A percentile compares a stretch with the other conserved stretches of the same genome.
Conservation (phyloP, 2,888 invertebrate species). For the Pelosia muscerda region DNA sequence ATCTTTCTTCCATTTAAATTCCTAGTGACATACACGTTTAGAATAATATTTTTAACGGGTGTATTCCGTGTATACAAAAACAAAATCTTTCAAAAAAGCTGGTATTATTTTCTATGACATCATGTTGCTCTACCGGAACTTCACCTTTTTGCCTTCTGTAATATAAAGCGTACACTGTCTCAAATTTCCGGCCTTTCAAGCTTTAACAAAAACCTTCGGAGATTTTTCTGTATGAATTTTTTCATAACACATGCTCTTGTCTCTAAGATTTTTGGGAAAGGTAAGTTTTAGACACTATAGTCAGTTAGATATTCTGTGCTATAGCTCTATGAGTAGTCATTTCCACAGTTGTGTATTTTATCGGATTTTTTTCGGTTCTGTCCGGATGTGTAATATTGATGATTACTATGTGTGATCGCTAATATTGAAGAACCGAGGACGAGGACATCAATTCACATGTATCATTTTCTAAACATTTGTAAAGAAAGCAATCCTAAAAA, state of each 20-base stretch:
- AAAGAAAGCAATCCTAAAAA: too few relatives aligned
- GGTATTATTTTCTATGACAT: conserved; percentile 2
- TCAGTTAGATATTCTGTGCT: too few relatives aligned
- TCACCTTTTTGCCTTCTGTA: conserved; percentile 13
- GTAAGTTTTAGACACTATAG: neutral
- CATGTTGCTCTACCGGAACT: conserved; percentile 15
- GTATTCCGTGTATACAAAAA: neutral
- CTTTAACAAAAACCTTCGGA: conserved; percentile 11
- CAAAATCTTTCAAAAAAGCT: neutral
- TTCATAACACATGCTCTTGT: neutral
- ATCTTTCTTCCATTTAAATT: neutral
- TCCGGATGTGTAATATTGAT: too few relatives aligned
- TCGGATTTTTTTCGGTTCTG: neutral
- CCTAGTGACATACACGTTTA: neutral
- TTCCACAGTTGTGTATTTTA: neutral
- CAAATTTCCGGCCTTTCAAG: conserved; percentile 27
- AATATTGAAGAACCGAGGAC: too few relatives aligned
- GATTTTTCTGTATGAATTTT: conserved; percentile 8
- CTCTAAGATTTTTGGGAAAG: neutral
- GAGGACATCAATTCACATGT: too few relatives aligned
- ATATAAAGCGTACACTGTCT: conserved; percentile 23
- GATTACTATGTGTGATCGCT: too few relatives aligned
- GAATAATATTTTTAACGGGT: neutral
- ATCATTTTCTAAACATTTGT: too few relatives aligned
- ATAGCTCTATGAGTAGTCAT: too few relatives aligned